These are phyloP conservation scores for Channa argus DNA, from an alignment of 2,113 vertebrate species.

Conservation along the genomic window DNA sequence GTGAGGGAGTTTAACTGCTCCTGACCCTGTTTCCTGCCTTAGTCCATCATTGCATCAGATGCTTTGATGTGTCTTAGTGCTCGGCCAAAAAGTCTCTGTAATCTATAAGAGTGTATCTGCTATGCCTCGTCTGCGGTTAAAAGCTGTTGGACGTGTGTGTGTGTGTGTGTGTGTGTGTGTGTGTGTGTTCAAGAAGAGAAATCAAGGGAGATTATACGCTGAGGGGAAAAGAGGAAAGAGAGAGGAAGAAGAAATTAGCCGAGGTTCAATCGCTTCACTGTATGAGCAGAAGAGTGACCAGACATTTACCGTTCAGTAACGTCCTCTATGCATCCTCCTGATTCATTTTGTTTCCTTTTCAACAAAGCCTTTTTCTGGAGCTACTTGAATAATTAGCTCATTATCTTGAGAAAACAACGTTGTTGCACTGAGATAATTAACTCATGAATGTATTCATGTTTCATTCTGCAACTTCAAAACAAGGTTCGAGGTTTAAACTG, in stretches of 20 bases:
- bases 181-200: conserved; percentile 14
- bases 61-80: conserved; percentile 60
- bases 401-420: conserved; percentile 5
- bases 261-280: not conserved
- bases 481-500: not conserved
- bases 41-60: conserved; percentile 63
- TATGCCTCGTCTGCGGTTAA: conserved; percentile 1
- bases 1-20: conserved; percentile 8
- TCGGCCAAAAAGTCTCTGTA: conserved; percentile 16
- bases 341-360: not conserved
- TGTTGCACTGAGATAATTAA: not conserved
- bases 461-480: not conserved
- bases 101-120: conserved; percentile 41
- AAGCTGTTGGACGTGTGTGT: conserved; percentile 14
- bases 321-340: not conserved
- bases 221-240: not conserved
- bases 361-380: not conserved
- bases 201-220: conserved; percentile 29
- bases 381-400: conserved; percentile 1
- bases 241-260: not conserved
- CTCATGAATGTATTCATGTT: not conserved
- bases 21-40: conserved; percentile 63
- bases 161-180: conserved; percentile 1
- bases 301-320: not conserved
- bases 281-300: not conserved